Evolutionary conservation across 2,113 vertebrate genomes (phyloP).

Genomic region (Myotis davidii): DNA sequence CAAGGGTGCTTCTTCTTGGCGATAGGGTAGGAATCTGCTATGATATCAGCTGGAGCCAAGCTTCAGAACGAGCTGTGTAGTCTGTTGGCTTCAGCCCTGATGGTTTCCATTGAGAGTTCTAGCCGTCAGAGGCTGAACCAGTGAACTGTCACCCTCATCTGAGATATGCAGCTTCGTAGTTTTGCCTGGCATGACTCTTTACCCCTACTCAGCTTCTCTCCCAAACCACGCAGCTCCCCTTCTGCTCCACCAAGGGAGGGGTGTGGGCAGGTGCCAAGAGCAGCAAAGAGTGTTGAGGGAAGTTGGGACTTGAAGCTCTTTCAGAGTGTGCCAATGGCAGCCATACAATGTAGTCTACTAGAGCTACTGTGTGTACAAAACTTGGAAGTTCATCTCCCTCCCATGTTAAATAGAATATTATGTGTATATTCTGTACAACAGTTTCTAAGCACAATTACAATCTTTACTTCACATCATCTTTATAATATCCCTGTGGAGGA

Average conservation of each 20-base stretch:
- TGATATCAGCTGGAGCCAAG: not conserved
- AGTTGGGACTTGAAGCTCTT: not conserved
- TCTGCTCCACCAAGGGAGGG: not conserved
- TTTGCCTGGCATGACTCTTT: not conserved
- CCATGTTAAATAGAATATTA: not conserved
- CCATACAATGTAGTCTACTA: not conserved
- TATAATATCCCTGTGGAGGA: not conserved
- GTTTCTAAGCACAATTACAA: not conserved
- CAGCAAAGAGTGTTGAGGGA: not conserved
- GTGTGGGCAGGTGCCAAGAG: not conserved
- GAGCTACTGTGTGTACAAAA: not conserved
- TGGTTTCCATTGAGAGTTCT: no score
- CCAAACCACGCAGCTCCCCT: not conserved
- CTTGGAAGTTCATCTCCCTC: not conserved
- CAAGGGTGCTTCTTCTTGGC: not conserved
- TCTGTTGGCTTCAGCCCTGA: not conserved
- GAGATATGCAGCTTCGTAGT: not conserved
- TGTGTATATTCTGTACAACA: not conserved
- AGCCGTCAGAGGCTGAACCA: not conserved
- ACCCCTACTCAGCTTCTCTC: not conserved
- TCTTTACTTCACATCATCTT: not conserved
- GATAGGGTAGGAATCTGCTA: not conserved
- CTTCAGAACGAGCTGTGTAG: not conserved
- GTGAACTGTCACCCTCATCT: not conserved
- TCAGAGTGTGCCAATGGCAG: not conserved